Evolutionary conservation across 2,797 vertebrate genomes (phyloP).

Genomic region (Pogonophryne albipinna): DNA sequence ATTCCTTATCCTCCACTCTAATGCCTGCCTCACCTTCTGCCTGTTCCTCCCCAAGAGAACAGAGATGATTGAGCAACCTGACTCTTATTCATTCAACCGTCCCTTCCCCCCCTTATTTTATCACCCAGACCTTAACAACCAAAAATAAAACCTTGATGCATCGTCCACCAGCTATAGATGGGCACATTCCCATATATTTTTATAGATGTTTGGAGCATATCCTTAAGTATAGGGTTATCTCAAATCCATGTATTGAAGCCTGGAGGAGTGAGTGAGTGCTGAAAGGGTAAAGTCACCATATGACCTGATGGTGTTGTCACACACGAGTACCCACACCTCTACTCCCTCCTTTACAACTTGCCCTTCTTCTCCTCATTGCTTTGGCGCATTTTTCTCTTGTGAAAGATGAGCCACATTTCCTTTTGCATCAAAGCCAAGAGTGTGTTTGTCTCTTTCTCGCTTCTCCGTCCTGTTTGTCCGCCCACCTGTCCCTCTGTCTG

Average conservation of each 20-base stretch:
- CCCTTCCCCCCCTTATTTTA: slow-evolving; percentile 35
- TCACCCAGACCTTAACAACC: slow-evolving; percentile 18
- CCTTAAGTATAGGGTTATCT: slow-evolving; percentile 2
- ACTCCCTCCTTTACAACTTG: slow-evolving; percentile 38
- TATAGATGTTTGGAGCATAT: slow-evolving; percentile 14
- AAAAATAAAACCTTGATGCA: slow-evolving; percentile 33
- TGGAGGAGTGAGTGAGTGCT: slow-evolving; percentile 13
- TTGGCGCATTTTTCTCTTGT: not conserved
- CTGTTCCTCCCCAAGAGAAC: slow-evolving; percentile 18
- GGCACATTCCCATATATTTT: slow-evolving; percentile 16
- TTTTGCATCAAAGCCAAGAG: slow-evolving; percentile 23
- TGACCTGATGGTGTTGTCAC: slow-evolving; percentile 59
- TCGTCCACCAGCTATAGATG: slow-evolving; percentile 3
- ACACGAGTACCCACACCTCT: slow-evolving; percentile 47
- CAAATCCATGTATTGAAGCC: not conserved
- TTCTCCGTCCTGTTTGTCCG: slow-evolving; percentile 28
- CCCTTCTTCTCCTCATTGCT: slow-evolving; percentile 23
- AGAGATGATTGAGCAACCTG: slow-evolving; percentile 41
- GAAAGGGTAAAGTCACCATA: slow-evolving; percentile 42
- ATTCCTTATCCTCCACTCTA: not conserved
- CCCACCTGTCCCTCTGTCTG: slow-evolving; percentile 55
- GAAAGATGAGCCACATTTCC: not conserved
- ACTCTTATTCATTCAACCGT: slow-evolving; percentile 1
- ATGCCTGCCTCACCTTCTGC: slow-evolving; percentile 8
- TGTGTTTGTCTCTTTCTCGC: slow-evolving; percentile 9